Evolutionary conservation across 2,113 vertebrate genomes (phyloP), one percentile per base, ranked within the genome.

Genomic region (Lamprologus tigripictilis): DNA sequence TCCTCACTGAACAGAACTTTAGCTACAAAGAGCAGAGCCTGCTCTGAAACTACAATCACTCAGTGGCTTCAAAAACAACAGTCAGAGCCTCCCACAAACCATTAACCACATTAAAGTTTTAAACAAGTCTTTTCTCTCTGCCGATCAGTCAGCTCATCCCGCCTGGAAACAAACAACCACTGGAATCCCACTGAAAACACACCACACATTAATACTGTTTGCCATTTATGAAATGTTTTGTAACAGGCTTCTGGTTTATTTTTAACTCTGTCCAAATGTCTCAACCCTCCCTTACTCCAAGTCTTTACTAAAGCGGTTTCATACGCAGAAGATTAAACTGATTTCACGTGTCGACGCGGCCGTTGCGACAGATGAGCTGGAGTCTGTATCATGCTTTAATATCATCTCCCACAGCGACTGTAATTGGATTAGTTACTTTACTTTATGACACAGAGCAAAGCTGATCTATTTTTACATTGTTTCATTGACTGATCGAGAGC

Each of bases 101-200:
- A 71, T 45, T 5, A 81, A 66, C 66, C 68, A 80, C 89, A 85
- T 82, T 40, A 88, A 71, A 80, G 55, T 53, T 5, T 83, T 5
- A 51, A 80, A n/a, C 40, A 21, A 45, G 35, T 33, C 26, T 49
- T 31, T 78, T n/a, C 71, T 49, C 71, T 78, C 3, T 21, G 19
- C 16, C 63, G 49, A 83, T 57, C 17, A 82, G 33, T 40, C 55
- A 4, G 35, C 21, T 31, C 5, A 11, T 80, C 49, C 76, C 4
- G 14, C n/a, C 49, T 80, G 88, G 58, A 73, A 63, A 87, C 68
- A 31, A 87, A 0, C 35, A 40, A 49, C 81, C 9, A 0, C 86
- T 33, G 73, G 73, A 28, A 37, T 78, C 47, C 40, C 49, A 35
- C 66, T 33, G 37, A 21, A 86, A 40, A 49, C 45, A 49, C 42